Evolutionary conservation across 2,113 vertebrate genomes (phyloP).

Genomic region (Gobio gobio): DNA sequence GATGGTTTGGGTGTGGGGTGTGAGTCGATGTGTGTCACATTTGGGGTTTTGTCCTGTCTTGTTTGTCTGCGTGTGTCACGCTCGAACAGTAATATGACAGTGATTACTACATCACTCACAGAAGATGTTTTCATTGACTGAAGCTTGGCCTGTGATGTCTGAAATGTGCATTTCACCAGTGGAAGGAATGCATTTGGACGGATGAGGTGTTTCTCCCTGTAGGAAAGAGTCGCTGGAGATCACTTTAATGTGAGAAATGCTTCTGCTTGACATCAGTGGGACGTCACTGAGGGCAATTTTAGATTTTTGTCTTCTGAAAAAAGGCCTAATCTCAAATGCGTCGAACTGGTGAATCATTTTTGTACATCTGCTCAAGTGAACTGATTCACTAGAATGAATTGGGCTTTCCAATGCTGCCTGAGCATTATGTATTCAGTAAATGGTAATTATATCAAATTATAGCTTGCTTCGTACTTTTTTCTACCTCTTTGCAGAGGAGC

Average conservation of each 20-base stretch:
- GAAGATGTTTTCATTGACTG: neutral
- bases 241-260: neutral
- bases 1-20: neutral
- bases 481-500: conserved; percentile 40
- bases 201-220: neutral
- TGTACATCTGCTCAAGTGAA: neutral
- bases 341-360: neutral
- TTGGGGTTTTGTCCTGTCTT: neutral
- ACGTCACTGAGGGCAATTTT: neutral
- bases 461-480: conserved; percentile 29
- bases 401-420: neutral
- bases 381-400: neutral
- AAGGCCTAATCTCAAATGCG: neutral
- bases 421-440: neutral
- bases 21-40: neutral
- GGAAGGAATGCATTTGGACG: conserved; percentile 20
- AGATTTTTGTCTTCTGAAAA: conserved; percentile 5
- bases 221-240: neutral
- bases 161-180: neutral
- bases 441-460: conserved; percentile 5
- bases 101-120: neutral
- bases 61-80: neutral
- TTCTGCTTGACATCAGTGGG: neutral
- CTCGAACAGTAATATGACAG: neutral
- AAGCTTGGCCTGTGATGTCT: neutral